Evolutionary conservation across 2,113 vertebrate genomes (phyloP).

Genomic region (Orcinus orca): DNA sequence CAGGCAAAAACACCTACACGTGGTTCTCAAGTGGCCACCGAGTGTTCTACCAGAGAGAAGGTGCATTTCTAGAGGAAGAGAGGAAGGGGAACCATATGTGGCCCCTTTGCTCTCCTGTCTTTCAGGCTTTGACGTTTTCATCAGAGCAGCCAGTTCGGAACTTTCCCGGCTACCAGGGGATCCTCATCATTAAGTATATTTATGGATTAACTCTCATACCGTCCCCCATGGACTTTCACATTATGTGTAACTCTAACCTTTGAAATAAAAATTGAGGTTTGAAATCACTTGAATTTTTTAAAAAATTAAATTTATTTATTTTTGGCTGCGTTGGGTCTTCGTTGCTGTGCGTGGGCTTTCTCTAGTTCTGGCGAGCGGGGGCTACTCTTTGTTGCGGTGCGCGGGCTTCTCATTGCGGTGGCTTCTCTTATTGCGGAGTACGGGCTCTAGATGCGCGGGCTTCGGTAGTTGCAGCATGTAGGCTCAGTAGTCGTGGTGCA

Average conservation of each 20-base stretch:
- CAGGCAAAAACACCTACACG: neutral
- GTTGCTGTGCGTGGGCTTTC: no score
- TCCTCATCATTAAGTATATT: neutral
- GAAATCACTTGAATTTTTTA: slow-evolving; percentile 11
- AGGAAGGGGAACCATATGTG: neutral
- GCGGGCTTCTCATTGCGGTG: no score
- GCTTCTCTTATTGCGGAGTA: no score
- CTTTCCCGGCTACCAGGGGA: neutral
- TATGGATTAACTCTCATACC: neutral
- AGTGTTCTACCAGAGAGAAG: neutral
- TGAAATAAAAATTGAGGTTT: neutral
- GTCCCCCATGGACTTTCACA: neutral
- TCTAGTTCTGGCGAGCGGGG: no score
- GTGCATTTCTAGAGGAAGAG: neutral
- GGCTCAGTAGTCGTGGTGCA: no score
- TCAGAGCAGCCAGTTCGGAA: neutral
- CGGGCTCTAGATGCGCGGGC: no score
- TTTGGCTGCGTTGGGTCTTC: no score
- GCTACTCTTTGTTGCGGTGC: no score
- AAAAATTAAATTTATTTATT: neutral
- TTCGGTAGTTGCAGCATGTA: no score
- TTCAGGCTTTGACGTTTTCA: neutral
- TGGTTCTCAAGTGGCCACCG: neutral
- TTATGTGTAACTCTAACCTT: neutral
- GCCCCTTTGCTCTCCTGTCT: neutral